phyloP scores from a whole-genome alignment of 2,888 invertebrate genomes.

The Entomobrya multifasciata region DNA sequence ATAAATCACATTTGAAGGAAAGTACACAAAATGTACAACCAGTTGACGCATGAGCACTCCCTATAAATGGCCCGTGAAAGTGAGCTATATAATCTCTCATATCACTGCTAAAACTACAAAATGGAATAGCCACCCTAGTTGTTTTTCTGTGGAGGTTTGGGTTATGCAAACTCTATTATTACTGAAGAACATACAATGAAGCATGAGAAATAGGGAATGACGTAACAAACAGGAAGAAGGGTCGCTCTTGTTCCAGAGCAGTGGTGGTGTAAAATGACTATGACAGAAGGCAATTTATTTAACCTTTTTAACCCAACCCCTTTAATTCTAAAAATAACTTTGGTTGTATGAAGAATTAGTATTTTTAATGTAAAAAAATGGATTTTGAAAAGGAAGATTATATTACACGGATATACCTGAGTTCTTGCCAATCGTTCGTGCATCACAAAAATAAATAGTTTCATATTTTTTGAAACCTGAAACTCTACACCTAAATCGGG shows the following conservation, averaged over 20 bases:
- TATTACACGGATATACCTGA: not conserved
- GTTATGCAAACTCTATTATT: not conserved
- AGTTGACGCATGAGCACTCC: slow-evolving; percentile 60
- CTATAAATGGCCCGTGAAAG: slow-evolving; percentile 77
- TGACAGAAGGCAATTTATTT: slow-evolving; percentile 47
- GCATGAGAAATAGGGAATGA: not conserved
- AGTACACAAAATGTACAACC: not conserved
- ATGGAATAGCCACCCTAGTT: not conserved
- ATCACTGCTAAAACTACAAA: not conserved
- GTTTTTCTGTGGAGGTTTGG: not conserved
- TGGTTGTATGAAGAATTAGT: too few species aligned
- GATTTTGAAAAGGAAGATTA: not conserved
- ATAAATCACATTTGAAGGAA: not conserved
- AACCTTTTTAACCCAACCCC: slow-evolving; percentile 29
- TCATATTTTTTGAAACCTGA: slow-evolving; percentile 8
- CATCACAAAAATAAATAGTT: not conserved
- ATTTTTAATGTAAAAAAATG: too few species aligned
- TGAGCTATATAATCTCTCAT: slow-evolving; percentile 6
- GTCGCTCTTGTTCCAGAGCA: not conserved
- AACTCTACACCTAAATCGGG: not conserved
- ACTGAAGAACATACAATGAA: not conserved
- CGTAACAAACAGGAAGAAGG: slow-evolving; percentile 41
- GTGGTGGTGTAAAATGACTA: slow-evolving; percentile 25
- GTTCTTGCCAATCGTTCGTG: slow-evolving; percentile 3
- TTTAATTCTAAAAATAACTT: slow-evolving; percentile 31